Evolutionary conservation across 2,888 invertebrate species (phyloP), one percentile per base, ranked within the genome.

Genomic region (Exephanes ischioxanthus): DNA sequence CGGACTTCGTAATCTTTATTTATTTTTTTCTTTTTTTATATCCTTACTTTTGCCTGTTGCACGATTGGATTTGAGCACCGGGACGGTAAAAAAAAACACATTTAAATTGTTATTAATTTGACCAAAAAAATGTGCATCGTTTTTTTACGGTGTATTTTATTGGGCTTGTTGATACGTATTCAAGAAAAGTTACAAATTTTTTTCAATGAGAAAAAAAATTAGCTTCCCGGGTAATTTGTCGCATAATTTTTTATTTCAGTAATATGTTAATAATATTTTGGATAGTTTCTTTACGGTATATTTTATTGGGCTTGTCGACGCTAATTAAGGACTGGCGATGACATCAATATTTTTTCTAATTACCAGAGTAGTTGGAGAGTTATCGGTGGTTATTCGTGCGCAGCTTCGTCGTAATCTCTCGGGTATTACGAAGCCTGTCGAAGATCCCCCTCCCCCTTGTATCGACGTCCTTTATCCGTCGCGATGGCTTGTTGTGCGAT

Each of bases 381-480:
- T 45, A 14, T 45, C 14, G 45, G 14, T 45, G 45, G 45, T 45
- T 45, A 45, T 45, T 45, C 14, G 45, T 14, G 22, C 26, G 58
- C 30, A 58, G 73, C 22, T 45, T 41, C 58, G 58, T 37, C 6
- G 58, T 3, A 58, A n/a, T 41, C 55, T 22, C 41, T n/a, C 41
- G 30, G 26, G 55, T 22, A 19, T 58, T 58, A 58, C 58, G n/a
- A 72, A 55, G 73, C 41, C 41, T 73, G 58, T 22, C 58, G 22
- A 75, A 75, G 48, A 61, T 61, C 58, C 58, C 4, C 30, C 55
- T 22, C 11, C 3, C 22, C 22, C 58, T 2, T 22, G 22, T 14
- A 75, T 75, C 75, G 75, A 63, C 75, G 61, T 33, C 16, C 45
- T 6, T 16, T 48, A 48, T 33, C 30, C 11, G 30, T 63, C 48